Evolutionary conservation across 30 jellyfish, hydroid and myxozoan genomes (phyloP).

Genomic region (Hydractinia echinata): DNA sequence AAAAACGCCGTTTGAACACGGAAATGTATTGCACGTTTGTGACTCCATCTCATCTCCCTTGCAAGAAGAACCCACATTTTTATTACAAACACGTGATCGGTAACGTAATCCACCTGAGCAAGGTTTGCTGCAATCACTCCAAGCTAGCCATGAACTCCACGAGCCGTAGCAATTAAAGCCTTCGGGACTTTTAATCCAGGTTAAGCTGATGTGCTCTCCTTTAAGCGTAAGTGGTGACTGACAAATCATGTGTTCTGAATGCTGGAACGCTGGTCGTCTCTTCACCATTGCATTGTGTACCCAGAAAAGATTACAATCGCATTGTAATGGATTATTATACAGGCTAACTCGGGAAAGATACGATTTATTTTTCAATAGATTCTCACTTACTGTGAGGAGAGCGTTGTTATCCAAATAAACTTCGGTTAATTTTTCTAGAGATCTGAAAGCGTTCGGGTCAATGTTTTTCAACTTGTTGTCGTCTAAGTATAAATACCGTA

Average conservation of each 20-base stretch:
- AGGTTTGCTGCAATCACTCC: constrained; percentile 86
- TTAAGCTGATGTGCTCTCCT: constrained; percentile 41
- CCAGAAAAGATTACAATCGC: constrained; percentile 88
- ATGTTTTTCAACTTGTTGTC: constrained; percentile 55
- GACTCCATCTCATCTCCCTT: constrained; percentile 62
- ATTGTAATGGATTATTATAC: constrained; percentile 62
- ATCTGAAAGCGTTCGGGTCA: constrained; percentile 46
- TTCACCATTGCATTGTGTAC: constrained; percentile 26
- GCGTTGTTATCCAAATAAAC: constrained; percentile 71
- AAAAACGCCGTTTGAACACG: constrained; percentile 66
- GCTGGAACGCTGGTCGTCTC: constrained; percentile 34
- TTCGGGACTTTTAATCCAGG: constrained; percentile 20
- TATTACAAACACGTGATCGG: constrained; percentile 72
- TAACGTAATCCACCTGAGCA: constrained; percentile 82
- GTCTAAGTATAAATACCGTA: constrained; percentile 49
- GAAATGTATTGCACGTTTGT: constrained; percentile 59
- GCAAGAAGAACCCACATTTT: constrained; percentile 36
- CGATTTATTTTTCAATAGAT: constrained; percentile 26
- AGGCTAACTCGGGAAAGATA: constrained; percentile 45
- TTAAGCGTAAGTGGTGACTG: constrained; percentile 41
- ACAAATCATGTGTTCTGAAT: constrained; percentile 51
- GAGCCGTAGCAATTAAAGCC: constrained; percentile 58
- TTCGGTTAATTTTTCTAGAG: constrained; percentile 47
- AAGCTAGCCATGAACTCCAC: constrained; percentile 83
- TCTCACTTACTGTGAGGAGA: constrained; percentile 44